Percentiles rank a stretch among this genome's conserved stretches.
These are phyloP conservation scores for Dysdera silvatica DNA, from an alignment of 1,140 invertebrate genomes.

Conservation along the genomic window DNA sequence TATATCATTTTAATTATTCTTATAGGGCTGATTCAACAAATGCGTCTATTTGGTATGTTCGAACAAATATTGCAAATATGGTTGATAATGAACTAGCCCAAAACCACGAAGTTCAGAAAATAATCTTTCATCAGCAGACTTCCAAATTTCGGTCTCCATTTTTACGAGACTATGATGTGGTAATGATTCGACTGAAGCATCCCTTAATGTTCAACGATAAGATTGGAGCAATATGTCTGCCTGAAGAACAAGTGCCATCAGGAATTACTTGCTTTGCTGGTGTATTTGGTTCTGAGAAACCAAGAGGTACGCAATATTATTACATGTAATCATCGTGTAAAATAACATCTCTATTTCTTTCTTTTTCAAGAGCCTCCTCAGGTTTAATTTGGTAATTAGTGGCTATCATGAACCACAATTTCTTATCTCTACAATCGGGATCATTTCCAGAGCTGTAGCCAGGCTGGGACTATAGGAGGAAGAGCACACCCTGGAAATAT, in stretches of 20 bases:
- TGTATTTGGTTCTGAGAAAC: constrained; percentile 14
- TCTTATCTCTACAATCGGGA: no score
- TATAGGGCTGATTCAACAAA: no score
- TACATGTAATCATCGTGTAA: no score
- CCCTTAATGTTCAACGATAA: constrained; percentile 49
- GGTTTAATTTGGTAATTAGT: no score
- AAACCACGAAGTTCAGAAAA: constrained; percentile 20
- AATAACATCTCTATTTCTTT: no score
- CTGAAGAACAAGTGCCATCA: constrained; percentile 42
- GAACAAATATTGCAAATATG: constrained; percentile 18
- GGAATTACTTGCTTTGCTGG: constrained; percentile 31
- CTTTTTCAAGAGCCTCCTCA: no score
- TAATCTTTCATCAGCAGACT: constrained; percentile 29
- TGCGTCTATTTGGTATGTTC: constrained; percentile 23
- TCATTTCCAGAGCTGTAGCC: no score
- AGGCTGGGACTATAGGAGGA: no score
- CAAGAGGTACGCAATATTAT: constrained; percentile 14
- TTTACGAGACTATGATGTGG: constrained; percentile 47
- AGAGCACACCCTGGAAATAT: no score
- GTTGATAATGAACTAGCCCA: constrained; percentile 8
- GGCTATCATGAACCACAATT: no score
- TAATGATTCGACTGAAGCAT: constrained; percentile 49
- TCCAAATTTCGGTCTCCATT: constrained; percentile 27
- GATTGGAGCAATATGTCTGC: constrained; percentile 53
- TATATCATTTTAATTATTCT: no score